Percentiles rank a stretch among this genome's conserved stretches.
Evolutionary conservation across 2,113 vertebrate species (phyloP).

Genomic region (Takifugu bimaculatus): DNA sequence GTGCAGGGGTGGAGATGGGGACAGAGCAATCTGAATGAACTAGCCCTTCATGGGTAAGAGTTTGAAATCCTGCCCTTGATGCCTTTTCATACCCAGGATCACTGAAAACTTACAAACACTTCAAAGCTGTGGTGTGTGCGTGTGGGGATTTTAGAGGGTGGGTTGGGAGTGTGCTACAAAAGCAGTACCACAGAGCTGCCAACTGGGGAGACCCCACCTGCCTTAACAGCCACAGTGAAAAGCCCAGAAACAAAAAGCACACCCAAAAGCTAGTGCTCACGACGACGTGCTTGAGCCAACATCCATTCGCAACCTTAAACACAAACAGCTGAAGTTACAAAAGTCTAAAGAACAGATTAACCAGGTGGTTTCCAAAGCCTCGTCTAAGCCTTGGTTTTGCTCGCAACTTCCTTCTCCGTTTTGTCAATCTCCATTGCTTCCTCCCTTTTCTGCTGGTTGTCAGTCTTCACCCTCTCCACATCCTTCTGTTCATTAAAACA

Average conservation of each 20-base stretch:
- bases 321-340: constrained; percentile 65
- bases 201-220: constrained; percentile 29
- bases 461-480: constrained; percentile 39
- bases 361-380: constrained; percentile 7
- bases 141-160: constrained; percentile 3
- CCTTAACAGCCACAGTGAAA: constrained; percentile 54
- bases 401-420: constrained; percentile 47
- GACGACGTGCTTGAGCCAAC: constrained; percentile 23
- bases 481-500: constrained; percentile 57
- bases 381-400: constrained; percentile 54
- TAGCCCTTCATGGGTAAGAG: constrained; percentile 63
- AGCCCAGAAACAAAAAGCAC: constrained; percentile 35
- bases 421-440: constrained; percentile 69
- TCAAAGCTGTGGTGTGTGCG: constrained; percentile 26
- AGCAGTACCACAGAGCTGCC: constrained; percentile 31
- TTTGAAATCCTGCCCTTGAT: constrained; percentile 36
- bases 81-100: constrained; percentile 17
- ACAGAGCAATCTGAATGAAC: constrained; percentile 50
- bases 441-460: constrained; percentile 33
- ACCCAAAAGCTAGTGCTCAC: constrained; percentile 34
- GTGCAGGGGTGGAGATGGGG: constrained; percentile 8
- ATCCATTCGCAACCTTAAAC: constrained; percentile 32
- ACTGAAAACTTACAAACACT: constrained; percentile 34
- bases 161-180: constrained; percentile 9
- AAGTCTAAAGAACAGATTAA: constrained; percentile 54